A percentile compares a stretch with the other conserved stretches of the same genome.
phyloP scores from a whole-genome alignment of 2,113 vertebrate species.

The Tachycineta bicolor region DNA sequence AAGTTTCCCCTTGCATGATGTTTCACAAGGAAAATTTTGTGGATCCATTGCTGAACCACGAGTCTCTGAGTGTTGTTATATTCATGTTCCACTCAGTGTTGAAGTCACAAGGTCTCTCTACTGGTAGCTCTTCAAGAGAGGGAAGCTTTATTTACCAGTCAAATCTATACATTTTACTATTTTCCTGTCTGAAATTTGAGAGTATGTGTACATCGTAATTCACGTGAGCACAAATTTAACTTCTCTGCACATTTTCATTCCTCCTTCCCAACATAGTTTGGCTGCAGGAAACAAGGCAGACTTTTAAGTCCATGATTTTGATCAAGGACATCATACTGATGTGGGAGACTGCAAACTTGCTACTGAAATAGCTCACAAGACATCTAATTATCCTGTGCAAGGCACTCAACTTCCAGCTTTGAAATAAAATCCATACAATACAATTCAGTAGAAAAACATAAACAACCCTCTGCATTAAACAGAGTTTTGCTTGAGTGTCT shows the following conservation, averaged over 20 bases:
- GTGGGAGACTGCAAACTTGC: neutral
- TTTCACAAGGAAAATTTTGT: neutral
- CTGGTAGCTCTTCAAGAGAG: neutral
- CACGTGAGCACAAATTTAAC: neutral
- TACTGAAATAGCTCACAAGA: neutral
- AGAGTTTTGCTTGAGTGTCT: neutral
- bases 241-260: neutral
- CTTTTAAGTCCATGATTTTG: neutral
- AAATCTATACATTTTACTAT: neutral
- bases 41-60: neutral
- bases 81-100: neutral
- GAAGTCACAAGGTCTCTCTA: neutral
- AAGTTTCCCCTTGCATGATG: fast-evolving
- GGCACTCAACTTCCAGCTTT: neutral
- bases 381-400: neutral
- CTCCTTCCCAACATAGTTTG: neutral
- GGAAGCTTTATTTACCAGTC: neutral
- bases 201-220: fast-evolving
- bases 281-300: neutral
- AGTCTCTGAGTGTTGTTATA: neutral
- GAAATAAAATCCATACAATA: neutral
- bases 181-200: neutral
- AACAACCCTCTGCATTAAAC: neutral
- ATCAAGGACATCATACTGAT: neutral
- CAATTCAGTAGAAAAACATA: neutral